These are phyloP conservation scores for Archivesica marissinica DNA, from an alignment of 1,140 invertebrate species.

Conservation along the genomic window DNA sequence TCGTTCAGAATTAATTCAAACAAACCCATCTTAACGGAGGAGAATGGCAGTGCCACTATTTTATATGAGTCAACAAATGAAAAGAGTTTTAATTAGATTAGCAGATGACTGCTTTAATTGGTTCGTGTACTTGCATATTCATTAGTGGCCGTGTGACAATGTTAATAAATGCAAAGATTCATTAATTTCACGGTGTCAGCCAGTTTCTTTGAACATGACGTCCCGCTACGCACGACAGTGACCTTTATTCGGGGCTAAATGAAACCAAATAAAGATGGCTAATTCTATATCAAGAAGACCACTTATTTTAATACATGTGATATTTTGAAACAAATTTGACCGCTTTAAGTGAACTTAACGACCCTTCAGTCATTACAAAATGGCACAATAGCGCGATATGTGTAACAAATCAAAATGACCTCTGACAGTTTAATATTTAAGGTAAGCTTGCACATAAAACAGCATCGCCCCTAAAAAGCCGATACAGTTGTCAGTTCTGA, in stretches of 20 bases:
- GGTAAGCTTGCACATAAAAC: no score
- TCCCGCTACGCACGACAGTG: background rate
- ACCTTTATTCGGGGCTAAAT: constrained; percentile 3
- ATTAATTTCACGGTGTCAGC: constrained; percentile 31
- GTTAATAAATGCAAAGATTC: constrained; percentile 2
- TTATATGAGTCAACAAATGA: background rate
- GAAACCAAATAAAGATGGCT: background rate
- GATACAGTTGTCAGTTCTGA: no score
- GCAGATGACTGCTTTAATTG: constrained; percentile 2
- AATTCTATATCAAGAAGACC: background rate
- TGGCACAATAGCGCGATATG: no score
- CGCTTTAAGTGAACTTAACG: no score
- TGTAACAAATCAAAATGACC: no score
- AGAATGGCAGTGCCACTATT: background rate
- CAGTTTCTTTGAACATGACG: background rate
- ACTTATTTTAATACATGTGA: no score
- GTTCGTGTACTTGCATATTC: constrained; percentile 32
- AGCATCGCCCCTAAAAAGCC: no score
- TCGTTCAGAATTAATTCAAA: background rate
- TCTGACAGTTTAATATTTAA: no score
- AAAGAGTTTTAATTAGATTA: constrained; percentile 22
- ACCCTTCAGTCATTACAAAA: no score
- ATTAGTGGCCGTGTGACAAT: background rate
- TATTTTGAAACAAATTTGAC: no score
- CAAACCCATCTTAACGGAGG: background rate